Evolutionary conservation across 2,113 vertebrate genomes (phyloP).

Genomic region (Oncorhynchus nerka): DNA sequence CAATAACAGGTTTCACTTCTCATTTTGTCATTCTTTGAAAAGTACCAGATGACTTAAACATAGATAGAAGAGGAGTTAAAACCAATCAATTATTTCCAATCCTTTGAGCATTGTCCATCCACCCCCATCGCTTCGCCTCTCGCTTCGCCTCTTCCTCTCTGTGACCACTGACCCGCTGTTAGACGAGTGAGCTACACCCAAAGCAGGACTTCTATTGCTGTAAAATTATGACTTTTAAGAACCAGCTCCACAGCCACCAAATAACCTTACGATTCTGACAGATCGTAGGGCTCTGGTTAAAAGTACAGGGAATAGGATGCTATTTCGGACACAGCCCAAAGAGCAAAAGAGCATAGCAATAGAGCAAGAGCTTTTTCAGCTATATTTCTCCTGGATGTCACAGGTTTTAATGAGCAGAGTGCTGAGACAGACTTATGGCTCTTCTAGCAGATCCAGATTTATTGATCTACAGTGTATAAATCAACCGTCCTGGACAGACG

Average conservation of each 20-base stretch:
- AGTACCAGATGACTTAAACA: background rate
- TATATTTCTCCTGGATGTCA: constrained; percentile 35
- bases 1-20: background rate
- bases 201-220: background rate
- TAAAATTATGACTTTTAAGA: too few relatives aligned
- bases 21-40: background rate
- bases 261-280: too few relatives aligned
- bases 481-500: too few relatives aligned
- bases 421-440: constrained; percentile 48
- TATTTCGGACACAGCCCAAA: too few relatives aligned
- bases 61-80: background rate
- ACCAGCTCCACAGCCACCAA: too few relatives aligned
- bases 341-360: too few relatives aligned
- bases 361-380: too few relatives aligned
- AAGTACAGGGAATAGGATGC: too few relatives aligned
- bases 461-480: constrained; percentile 43
- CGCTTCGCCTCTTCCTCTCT: too few relatives aligned
- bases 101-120: background rate
- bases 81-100: background rate
- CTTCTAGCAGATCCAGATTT: constrained; percentile 46
- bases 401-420: constrained; percentile 49
- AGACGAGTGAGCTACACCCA: constrained; percentile 1
- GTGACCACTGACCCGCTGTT: constrained; percentile 22
- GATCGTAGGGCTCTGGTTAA: too few relatives aligned
- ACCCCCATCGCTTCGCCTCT: too few relatives aligned